phyloP scores from a whole-genome alignment of 2,888 invertebrate genomes.

The Nycteola revayana region DNA sequence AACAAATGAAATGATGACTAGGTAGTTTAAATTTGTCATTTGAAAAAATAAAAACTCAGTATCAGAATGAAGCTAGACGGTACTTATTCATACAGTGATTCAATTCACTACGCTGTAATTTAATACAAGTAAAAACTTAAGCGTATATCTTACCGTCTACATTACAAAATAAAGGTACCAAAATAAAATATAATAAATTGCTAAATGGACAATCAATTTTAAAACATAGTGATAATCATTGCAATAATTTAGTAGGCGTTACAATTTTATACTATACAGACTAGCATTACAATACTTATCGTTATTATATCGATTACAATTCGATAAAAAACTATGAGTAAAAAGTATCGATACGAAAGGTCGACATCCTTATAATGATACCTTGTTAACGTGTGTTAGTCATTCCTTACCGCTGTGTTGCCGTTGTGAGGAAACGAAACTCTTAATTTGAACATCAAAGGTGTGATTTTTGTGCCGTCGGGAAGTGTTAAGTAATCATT shows the following conservation, averaged over 20 bases:
- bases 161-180: too few species aligned
- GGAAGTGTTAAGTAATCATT: constrained; percentile 74
- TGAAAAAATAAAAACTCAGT: too few species aligned
- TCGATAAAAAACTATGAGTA: constrained; percentile 43
- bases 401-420: constrained; percentile 53
- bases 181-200: constrained; percentile 1
- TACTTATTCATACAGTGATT: too few species aligned
- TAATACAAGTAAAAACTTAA: too few species aligned
- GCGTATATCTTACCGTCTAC: too few species aligned
- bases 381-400: constrained; percentile 76
- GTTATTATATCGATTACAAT: constrained; percentile 30
- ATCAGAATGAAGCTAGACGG: too few species aligned
- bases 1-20: too few species aligned
- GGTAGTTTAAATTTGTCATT: too few species aligned
- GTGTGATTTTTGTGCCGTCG: constrained; percentile 69
- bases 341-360: constrained; percentile 61
- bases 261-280: constrained; percentile 17
- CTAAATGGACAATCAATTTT: constrained; percentile 21
- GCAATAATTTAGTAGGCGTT: constrained; percentile 27
- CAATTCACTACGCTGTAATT: too few species aligned
- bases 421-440: constrained; percentile 58
- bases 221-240: constrained; percentile 23
- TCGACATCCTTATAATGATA: constrained; percentile 72
- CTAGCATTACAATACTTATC: constrained; percentile 28
- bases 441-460: constrained; percentile 71